Evolutionary conservation across 2,888 invertebrate species (phyloP), one percentile per base, ranked within the genome.

Genomic region (Conops quadrifasciatus): DNA sequence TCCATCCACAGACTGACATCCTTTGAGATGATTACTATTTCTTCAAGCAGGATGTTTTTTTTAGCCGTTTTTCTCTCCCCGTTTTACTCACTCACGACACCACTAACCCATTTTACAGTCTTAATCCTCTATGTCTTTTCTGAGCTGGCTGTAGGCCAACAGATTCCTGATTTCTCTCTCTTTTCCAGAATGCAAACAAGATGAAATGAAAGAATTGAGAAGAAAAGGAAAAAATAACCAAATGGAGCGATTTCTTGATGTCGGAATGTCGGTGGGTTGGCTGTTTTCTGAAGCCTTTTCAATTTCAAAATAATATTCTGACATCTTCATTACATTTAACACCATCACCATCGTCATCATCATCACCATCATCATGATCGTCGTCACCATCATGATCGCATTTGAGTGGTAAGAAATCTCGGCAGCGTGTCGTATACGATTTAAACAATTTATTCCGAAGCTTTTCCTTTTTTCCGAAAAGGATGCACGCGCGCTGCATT

Each of bases 401-500:
- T 60, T 3, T 43, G 58, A 11, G 28, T 45, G 24, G 28, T 15
- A 51, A 28, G 13, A 28, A 26, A 51, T 53, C 43, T n/a, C 36
- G 24, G n/a, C 16, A 47, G 1, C 53, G 7, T 43, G 65, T 49
- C 9, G 36, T 26, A 67, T 16, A 19, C n/a, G 47, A 4, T 19
- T 49, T 24, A 64, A 26, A 49, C 49, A 7, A 19, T 30, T 16
- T 45, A 53, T 19, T 26, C 24, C 5, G 28, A 51, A 66, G n/a
- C n/a, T n/a, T n/a, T n/a, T 36, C 21, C 49, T 45, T 45, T 67
- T 70, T n/a, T n/a, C n/a, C n/a, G n/a, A 24, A 67, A 69, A 67
- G 53, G 64, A 66, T 49, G 63, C 24, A 64, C 67, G 71, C 58
- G 60, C 72, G 71, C 67, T 63, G 68, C 71, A 72, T 63, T 72